Base-by-base conservation (phyloP, 2,888 invertebrate species). In the Globia sparganii region DNA sequence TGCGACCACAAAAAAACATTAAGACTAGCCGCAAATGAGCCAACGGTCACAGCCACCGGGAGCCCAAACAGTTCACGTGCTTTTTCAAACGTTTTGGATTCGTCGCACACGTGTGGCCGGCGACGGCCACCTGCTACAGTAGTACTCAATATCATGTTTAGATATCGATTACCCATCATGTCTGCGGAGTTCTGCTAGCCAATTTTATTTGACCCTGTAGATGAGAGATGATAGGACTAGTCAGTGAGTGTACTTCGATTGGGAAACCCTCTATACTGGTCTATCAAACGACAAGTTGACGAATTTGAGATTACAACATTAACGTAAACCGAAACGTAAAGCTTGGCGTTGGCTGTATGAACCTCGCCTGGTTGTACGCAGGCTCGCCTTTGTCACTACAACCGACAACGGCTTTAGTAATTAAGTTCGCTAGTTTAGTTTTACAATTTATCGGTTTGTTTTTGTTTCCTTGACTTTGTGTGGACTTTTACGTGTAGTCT, bases 261-360 rank as follows among this genome's bases (percentile, higher is more conserved):
- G n/a, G n/a, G n/a, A n/a, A n/a, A n/a, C n/a, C n/a, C n/a, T n/a
- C n/a, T n/a, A n/a, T n/a, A n/a, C n/a, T n/a, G n/a, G n/a, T n/a
- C n/a, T n/a, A n/a, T n/a, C n/a, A n/a, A n/a, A n/a, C n/a, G n/a
- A n/a, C n/a, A n/a, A n/a, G n/a, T n/a, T n/a, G n/a, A n/a, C n/a
- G n/a, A n/a, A n/a, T n/a, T n/a, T 82, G 62, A 71, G 75, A 75
- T 80, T 82, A 78, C 75, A 77, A 77, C 72, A 59, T 85, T 62
- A 34, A 67, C 75, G 43, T 73, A 72, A 76, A 81, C 37, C 56
- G 49, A 56, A 65, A 81, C 71, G 62, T 73, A 31, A 72, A 65
- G 40, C 53, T 73, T 31, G 15, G 34, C 18, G 40, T 68, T 56
- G 37, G 9, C 46, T 78, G 18, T 37, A 58, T 59, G 43, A 49